Evolutionary conservation across 2,113 vertebrate species (phyloP).

Genomic region (Saccopteryx leptura): DNA sequence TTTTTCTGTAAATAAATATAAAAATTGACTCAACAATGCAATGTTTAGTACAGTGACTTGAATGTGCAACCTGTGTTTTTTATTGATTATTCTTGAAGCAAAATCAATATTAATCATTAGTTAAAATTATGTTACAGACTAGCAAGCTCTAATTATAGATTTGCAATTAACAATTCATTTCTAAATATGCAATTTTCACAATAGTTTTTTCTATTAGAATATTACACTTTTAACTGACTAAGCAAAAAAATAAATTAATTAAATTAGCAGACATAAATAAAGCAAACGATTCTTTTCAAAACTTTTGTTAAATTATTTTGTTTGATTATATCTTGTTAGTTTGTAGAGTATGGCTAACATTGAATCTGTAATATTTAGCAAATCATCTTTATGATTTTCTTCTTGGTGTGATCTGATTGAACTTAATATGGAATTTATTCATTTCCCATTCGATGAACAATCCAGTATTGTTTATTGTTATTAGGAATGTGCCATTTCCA

Average conservation of each 20-base stretch:
- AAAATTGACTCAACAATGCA: neutral
- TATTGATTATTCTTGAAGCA: neutral
- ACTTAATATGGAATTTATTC: neutral
- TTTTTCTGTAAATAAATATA: neutral
- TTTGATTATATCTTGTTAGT: neutral
- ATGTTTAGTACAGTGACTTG: neutral
- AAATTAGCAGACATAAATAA: neutral
- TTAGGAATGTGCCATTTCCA: neutral
- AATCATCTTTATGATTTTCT: neutral
- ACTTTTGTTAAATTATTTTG: neutral
- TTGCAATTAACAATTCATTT: slow-evolving; percentile 26
- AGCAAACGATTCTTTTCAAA: neutral
- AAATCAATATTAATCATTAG: slow-evolving; percentile 19
- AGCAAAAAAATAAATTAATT: neutral
- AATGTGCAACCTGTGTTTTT: neutral
- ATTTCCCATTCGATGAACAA: neutral
- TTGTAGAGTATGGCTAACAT: neutral
- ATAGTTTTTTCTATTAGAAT: neutral
- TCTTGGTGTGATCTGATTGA: neutral
- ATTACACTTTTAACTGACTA: neutral
- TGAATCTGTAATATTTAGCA: slow-evolving; percentile 31
- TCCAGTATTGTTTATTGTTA: neutral
- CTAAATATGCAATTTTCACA: neutral
- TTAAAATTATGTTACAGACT: neutral
- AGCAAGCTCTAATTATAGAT: slow-evolving; percentile 24